Evolutionary conservation across 2,113 vertebrate species (phyloP), one percentile per base, ranked within the genome.

Genomic region (Melanerpes aurifrons): DNA sequence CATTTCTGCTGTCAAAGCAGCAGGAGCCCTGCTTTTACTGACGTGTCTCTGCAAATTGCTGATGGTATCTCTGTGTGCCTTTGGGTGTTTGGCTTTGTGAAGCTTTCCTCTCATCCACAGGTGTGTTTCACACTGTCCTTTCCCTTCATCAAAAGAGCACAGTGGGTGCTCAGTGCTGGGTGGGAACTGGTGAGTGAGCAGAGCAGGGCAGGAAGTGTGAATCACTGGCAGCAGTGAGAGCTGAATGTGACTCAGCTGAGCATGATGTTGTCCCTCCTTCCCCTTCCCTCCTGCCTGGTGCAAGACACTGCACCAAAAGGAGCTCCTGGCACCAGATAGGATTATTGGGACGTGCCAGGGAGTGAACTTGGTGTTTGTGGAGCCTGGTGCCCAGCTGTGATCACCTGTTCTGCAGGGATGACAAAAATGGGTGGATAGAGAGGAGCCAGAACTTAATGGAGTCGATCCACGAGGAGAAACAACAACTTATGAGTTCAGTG

Each of bases 351-450:
- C 7, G 10, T 21, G 45, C 28, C 3, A 6, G 40, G 61, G 12
- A 28, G 35, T 6, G 43, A 57, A 5, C 17, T 45, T 8, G 0
- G 16, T 6, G 43, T 26, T 45, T 6, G 8, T 5, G 1, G 12
- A 40, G 11, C 12, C 10, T 0, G 3, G 56, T 25, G n/a, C 43
- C 28, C 32, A 18, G 5, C 47, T 43, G 43, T 18, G 13, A 20
- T 62, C 13, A 1, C 32, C 31, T 2, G 1, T 59, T 47, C 37
- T 53, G 57, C 9, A 22, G 48, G 56, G 47, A 54, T 81, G 69
- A 14, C 31, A 13, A 17, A 68, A 31, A 31, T 1, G 7, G 26
- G 4, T 32, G 10, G 53, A 32, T 31, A 32, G 48, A 57, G 40
- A 68, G 35, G 48, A 83, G 80, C 0, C 32, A 58, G 54, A 16